Conservation (phyloP, 2,797 vertebrate species). For the Amblyraja radiata region DNA sequence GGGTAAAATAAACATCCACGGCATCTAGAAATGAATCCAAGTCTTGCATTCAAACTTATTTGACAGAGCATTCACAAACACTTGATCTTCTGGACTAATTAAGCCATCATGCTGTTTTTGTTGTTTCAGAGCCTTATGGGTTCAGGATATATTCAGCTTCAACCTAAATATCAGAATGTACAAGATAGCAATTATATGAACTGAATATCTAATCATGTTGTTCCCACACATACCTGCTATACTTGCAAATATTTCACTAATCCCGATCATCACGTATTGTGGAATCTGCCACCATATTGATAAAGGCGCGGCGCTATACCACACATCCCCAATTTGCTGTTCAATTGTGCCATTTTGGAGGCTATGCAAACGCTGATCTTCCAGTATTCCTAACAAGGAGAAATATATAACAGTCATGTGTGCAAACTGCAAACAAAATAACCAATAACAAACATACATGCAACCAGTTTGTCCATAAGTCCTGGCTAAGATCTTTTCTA, state of each 20-base stretch:
- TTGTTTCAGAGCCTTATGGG: neutral
- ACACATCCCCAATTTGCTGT: slow-evolving; percentile 76
- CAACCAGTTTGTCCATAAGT: neutral
- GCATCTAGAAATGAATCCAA: neutral
- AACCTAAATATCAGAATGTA: neutral
- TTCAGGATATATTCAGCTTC: neutral
- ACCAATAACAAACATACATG: neutral
- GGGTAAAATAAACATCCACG: neutral
- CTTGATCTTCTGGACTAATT: neutral
- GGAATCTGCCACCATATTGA: slow-evolving; percentile 98
- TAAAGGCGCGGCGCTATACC: slow-evolving; percentile 80
- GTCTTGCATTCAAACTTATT: neutral
- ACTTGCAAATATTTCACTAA: slow-evolving; percentile 96
- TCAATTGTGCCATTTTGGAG: slow-evolving; percentile 67
- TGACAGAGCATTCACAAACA: neutral
- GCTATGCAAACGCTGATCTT: slow-evolving; percentile 82
- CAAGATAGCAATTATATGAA: neutral
- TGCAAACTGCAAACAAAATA: slow-evolving; percentile 3
- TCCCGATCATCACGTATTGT: slow-evolving; percentile 89
- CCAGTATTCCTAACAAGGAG: slow-evolving; percentile 74
- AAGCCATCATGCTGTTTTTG: neutral
- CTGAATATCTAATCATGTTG: too few species aligned
- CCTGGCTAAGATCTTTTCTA: neutral
- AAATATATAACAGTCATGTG: neutral
- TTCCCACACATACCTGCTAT: slow-evolving; percentile 75